These are phyloP conservation scores for Galerucella calmariensis DNA, from an alignment of 2,888 invertebrate species.

Conservation along the genomic window DNA sequence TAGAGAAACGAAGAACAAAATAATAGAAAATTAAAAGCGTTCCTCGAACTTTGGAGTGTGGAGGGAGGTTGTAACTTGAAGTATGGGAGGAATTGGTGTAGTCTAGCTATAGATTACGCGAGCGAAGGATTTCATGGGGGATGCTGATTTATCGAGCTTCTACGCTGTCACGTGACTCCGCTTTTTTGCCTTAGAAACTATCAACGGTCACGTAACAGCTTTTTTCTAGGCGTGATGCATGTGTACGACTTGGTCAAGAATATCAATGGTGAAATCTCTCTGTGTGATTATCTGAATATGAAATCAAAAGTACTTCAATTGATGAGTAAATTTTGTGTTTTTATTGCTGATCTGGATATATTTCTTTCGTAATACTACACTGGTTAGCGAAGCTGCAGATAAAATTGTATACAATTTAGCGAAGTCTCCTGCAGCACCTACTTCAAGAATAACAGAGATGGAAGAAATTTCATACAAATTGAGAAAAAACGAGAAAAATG, in stretches of 20 bases:
- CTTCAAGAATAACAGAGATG: too few species aligned
- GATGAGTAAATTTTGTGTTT: background rate
- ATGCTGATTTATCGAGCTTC: slow-evolving; percentile 62
- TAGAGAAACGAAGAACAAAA: slow-evolving; percentile 41
- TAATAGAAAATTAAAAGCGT: slow-evolving; percentile 47
- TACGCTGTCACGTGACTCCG: slow-evolving; percentile 38
- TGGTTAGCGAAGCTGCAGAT: too few species aligned
- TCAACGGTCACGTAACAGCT: slow-evolving; percentile 34
- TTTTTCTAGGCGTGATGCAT: slow-evolving; percentile 29
- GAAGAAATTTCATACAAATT: too few species aligned
- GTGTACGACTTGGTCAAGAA: slow-evolving; percentile 28
- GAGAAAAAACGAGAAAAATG: too few species aligned
- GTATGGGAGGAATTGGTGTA: slow-evolving; percentile 47
- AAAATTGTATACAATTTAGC: too few species aligned
- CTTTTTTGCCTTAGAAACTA: slow-evolving; percentile 28
- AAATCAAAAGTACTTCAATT: slow-evolving; percentile 25
- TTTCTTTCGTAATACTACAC: background rate
- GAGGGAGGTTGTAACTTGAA: slow-evolving; percentile 47
- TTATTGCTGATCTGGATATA: background rate
- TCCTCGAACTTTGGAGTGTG: slow-evolving; percentile 48
- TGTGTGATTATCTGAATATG: slow-evolving; percentile 9
- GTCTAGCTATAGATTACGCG: slow-evolving; percentile 59
- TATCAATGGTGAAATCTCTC: slow-evolving; percentile 32
- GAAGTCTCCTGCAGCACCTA: too few species aligned
- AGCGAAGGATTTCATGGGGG: slow-evolving; percentile 58